Conservation (phyloP, 2,888 invertebrate genomes). For the Lasioglossum figueresi region DNA sequence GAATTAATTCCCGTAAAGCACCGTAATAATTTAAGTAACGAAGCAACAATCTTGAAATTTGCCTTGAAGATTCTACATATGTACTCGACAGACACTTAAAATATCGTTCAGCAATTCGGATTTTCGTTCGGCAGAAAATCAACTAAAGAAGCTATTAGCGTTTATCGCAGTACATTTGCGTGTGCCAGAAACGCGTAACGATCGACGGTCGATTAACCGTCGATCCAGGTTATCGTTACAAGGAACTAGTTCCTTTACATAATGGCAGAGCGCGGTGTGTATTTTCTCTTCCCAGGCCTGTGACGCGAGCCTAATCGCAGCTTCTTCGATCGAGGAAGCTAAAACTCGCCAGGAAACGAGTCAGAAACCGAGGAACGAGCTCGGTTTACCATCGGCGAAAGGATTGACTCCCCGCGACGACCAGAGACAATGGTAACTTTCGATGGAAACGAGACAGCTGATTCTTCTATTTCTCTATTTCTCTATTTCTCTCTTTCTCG, state of each 20-base stretch:
- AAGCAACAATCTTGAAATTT: no score
- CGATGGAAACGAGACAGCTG: slow-evolving; percentile 39
- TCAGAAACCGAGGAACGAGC: not conserved
- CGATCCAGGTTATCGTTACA: slow-evolving; percentile 8
- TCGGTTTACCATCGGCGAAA: not conserved
- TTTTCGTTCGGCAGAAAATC: not conserved
- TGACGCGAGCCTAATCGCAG: slow-evolving; percentile 21
- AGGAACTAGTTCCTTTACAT: slow-evolving; percentile 21
- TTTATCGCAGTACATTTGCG: not conserved
- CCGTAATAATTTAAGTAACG: no score
- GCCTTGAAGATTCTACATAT: no score
- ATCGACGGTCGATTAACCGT: not conserved
- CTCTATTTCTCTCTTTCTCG: not conserved
- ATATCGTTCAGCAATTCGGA: not conserved
- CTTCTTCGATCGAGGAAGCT: not conserved
- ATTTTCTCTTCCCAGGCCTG: not conserved
- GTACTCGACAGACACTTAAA: not conserved
- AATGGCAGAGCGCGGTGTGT: not conserved
- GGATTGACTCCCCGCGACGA: not conserved
- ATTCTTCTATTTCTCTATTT: not conserved
- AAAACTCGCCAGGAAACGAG: not conserved
- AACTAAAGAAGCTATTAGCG: not conserved
- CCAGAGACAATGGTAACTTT: not conserved
- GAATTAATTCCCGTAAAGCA: not conserved
- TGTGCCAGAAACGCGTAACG: not conserved